Conservation (phyloP, 2,113 vertebrate species). For the Ondatra zibethicus region DNA sequence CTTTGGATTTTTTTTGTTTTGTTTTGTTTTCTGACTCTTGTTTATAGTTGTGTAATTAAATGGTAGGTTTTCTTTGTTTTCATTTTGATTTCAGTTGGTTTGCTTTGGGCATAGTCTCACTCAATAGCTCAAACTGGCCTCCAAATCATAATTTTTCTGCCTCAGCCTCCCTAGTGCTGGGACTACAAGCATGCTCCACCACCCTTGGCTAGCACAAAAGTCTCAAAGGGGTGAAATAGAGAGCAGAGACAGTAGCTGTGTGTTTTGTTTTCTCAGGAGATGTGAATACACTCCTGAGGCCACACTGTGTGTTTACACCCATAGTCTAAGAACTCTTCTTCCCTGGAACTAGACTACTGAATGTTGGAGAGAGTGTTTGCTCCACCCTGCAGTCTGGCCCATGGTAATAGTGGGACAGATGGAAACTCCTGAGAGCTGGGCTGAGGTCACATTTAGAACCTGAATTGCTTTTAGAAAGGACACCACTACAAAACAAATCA, state of each 20-base stretch:
- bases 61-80: too few species aligned
- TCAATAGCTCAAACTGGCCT: background rate
- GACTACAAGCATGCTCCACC: too few species aligned
- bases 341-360: background rate
- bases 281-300: background rate
- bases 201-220: too few species aligned
- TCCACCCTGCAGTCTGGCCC: background rate
- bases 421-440: background rate
- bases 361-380: background rate
- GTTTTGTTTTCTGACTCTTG: too few species aligned
- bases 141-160: background rate
- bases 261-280: background rate
- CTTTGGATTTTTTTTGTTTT: too few species aligned
- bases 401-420: background rate
- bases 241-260: background rate
- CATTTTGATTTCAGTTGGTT: background rate
- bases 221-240: background rate
- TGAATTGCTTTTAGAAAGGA: background rate
- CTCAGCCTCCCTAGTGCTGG: background rate
- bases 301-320: background rate
- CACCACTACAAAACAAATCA: background rate
- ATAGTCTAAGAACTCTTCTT: background rate
- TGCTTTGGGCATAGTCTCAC: background rate
- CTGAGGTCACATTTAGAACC: background rate
- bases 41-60: too few species aligned